Evolutionary conservation across 1,140 invertebrate genomes (phyloP).

Genomic region (Cyclina sinensis): DNA sequence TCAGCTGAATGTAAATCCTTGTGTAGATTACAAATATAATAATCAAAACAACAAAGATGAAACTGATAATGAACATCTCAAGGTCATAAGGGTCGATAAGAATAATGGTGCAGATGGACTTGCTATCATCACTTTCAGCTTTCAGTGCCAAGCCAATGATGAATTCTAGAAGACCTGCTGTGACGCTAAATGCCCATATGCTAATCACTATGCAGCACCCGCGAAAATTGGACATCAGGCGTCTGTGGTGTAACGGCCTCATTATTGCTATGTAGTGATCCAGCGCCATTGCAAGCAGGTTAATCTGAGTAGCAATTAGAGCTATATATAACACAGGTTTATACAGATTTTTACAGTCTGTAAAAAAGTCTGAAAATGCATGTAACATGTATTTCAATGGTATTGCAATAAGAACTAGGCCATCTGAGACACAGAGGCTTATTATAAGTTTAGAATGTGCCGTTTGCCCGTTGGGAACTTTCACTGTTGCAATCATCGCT

Average conservation of each 20-base stretch:
- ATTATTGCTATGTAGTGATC: constrained; percentile 95
- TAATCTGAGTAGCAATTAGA: constrained; percentile 88
- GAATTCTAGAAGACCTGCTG: constrained; percentile 86
- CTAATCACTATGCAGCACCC: constrained; percentile 90
- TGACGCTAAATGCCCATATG: constrained; percentile 88
- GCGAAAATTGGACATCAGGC: constrained; percentile 88
- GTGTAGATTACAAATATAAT: constrained; percentile 72
- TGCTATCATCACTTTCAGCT: neutral
- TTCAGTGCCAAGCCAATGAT: constrained; percentile 65
- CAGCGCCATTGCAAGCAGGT: constrained; percentile 90
- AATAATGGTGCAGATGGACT: constrained; percentile 86
- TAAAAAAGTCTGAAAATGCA: neutral
- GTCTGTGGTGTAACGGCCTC: constrained; percentile 93
- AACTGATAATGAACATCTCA: constrained; percentile 78
- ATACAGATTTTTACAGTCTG: neutral
- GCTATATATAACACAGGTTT: constrained; percentile 28
- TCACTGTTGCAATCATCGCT: constrained; percentile 71
- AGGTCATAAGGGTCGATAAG: constrained; percentile 74
- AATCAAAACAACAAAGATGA: constrained; percentile 86
- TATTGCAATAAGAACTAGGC: constrained; percentile 71
- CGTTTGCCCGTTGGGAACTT: constrained; percentile 60
- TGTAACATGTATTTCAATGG: neutral
- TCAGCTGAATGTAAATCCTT: constrained; percentile 56
- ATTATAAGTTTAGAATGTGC: constrained; percentile 77
- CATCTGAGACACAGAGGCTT: constrained; percentile 77